Evolutionary conservation across 2,797 vertebrate genomes (phyloP).

Genomic region (Moxostoma hubbsi): DNA sequence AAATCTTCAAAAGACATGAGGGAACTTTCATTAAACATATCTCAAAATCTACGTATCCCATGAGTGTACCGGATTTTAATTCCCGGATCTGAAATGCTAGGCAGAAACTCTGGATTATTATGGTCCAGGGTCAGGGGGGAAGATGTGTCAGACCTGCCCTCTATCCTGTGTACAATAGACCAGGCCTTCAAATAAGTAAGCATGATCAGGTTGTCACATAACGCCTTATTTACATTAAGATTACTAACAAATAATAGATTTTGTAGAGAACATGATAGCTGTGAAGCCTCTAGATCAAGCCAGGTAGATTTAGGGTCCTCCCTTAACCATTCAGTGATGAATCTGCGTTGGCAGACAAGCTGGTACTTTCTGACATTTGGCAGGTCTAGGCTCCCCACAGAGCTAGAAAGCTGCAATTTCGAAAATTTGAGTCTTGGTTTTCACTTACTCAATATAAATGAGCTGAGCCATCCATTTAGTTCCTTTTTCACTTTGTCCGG

Average conservation of each 20-base stretch:
- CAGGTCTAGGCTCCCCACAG: background rate
- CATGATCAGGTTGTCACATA: background rate
- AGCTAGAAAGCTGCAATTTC: background rate
- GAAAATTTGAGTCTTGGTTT: background rate
- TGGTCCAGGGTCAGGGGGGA: background rate
- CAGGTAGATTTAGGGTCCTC: slow-evolving; percentile 21
- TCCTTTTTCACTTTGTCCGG: background rate
- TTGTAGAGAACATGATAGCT: background rate
- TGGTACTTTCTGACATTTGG: slow-evolving; percentile 4
- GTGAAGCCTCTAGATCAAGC: background rate
- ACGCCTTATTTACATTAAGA: background rate
- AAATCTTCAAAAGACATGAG: background rate
- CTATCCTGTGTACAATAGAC: background rate
- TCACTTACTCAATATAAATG: background rate
- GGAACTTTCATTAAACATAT: background rate
- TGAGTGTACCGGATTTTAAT: background rate
- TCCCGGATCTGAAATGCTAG: background rate
- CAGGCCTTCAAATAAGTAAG: background rate
- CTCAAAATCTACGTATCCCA: background rate
- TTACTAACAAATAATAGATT: slow-evolving; percentile 3
- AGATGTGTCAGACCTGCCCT: background rate
- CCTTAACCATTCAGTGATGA: background rate
- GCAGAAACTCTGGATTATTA: slow-evolving; percentile 3
- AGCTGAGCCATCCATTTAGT: slow-evolving; percentile 10
- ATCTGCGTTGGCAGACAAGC: slow-evolving; percentile 5